phyloP scores from a whole-genome alignment of 2,888 invertebrate genomes.

The Mactromeris polynyma region DNA sequence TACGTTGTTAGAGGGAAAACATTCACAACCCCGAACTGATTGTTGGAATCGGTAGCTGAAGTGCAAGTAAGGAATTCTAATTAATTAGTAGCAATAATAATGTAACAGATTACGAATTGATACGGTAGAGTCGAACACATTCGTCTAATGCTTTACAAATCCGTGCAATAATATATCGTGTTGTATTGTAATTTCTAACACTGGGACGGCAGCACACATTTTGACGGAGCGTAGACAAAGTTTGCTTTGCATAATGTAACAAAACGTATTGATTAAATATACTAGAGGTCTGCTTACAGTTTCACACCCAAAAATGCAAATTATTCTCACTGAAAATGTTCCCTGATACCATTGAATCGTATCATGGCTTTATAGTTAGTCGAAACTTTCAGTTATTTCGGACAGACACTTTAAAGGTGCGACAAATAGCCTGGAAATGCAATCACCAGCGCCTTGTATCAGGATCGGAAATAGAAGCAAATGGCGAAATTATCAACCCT shows the following conservation, averaged over 20 bases:
- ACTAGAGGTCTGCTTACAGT: not conserved
- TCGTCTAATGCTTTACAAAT: no score
- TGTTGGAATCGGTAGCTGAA: no score
- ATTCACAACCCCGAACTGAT: no score
- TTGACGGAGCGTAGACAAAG: not conserved
- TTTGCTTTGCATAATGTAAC: not conserved
- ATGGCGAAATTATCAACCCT: not conserved
- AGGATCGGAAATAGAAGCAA: not conserved
- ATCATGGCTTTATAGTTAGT: not conserved
- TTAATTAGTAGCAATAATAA: no score
- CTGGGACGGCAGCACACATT: not conserved
- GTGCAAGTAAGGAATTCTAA: no score
- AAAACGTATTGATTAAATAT: not conserved
- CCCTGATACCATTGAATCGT: not conserved
- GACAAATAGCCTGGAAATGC: not conserved
- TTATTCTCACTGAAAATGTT: not conserved
- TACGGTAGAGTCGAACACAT: no score
- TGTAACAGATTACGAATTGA: no score
- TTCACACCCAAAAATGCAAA: not conserved
- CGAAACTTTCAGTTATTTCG: not conserved
- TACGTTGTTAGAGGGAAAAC: no score
- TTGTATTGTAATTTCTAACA: not conserved
- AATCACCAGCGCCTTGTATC: not conserved
- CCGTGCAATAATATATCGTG: not conserved
- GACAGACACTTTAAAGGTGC: not conserved